These are phyloP conservation scores for Odontamblyopus rebecca DNA, from an alignment of 2,797 vertebrate species.

Conservation along the genomic window DNA sequence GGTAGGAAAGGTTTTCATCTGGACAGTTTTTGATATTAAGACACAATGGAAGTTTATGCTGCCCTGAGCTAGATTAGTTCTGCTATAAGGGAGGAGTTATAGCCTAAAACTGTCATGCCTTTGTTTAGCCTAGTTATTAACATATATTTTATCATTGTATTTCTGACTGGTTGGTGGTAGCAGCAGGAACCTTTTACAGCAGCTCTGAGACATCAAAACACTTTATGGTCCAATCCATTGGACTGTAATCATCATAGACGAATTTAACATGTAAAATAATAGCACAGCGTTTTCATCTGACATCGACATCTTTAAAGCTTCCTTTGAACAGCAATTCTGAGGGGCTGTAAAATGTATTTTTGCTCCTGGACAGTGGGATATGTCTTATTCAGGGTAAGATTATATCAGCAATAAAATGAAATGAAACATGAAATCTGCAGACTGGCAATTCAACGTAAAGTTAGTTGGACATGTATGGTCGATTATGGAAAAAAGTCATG, in stretches of 20 bases:
- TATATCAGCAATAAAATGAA: conserved; percentile 61
- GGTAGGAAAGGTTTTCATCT: no score
- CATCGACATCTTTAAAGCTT: conserved; percentile 46
- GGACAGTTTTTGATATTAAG: no score
- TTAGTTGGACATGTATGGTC: not conserved
- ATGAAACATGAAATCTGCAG: conserved; percentile 56
- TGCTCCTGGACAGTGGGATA: conserved; percentile 53
- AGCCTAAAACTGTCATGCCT: no score
- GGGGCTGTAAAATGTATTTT: conserved; percentile 58
- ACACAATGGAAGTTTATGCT: no score
- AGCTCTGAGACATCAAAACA: not conserved
- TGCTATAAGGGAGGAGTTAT: no score
- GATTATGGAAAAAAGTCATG: not conserved
- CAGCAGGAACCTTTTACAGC: not conserved
- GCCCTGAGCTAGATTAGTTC: no score
- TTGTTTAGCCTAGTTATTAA: not conserved
- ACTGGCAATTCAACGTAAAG: conserved; percentile 31
- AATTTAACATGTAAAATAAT: conserved; percentile 29
- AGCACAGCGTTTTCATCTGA: conserved; percentile 45
- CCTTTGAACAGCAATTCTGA: conserved; percentile 49
- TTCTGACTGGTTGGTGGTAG: conserved; percentile 49
- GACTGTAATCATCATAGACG: conserved; percentile 15
- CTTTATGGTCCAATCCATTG: not conserved
- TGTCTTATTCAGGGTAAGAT: conserved; percentile 62
- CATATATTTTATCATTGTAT: conserved; percentile 25